Evolutionary conservation across 2,888 invertebrate species (phyloP).

Genomic region (Artemia sinica): DNA sequence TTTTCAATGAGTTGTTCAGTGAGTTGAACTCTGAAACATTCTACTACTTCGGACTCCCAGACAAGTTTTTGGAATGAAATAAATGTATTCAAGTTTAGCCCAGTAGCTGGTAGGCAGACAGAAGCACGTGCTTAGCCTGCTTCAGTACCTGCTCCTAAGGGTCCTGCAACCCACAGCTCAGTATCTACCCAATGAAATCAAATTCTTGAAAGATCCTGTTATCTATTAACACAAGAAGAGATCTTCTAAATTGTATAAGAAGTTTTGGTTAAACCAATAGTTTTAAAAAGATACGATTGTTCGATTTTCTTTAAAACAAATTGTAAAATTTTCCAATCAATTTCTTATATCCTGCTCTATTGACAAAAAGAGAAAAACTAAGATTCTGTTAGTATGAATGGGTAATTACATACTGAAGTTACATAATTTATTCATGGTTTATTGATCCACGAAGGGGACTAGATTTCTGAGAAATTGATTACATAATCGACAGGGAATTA

Average conservation of each 20-base stretch:
- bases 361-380: too few species aligned
- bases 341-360: too few species aligned
- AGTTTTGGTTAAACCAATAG: slow-evolving; percentile 15
- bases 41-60: background rate
- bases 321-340: too few species aligned
- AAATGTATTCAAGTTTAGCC: background rate
- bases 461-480: too few species aligned
- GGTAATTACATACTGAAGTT: too few species aligned
- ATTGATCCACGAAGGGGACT: too few species aligned
- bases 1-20: too few species aligned
- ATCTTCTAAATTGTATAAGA: slow-evolving; percentile 21
- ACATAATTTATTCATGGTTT: too few species aligned
- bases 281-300: slow-evolving; percentile 19
- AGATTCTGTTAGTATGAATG: too few species aligned
- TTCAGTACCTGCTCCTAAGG: background rate
- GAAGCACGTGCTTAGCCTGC: background rate
- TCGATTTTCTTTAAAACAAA: background rate
- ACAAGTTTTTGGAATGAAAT: background rate
- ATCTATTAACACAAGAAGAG: slow-evolving; percentile 19
- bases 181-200: background rate
- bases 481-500: too few species aligned
- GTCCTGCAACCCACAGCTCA: background rate
- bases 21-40: background rate
- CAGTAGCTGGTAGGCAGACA: background rate
- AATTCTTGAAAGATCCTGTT: slow-evolving; percentile 14